Evolutionary conservation across 2,113 vertebrate species (phyloP), one percentile per base, ranked within the genome.

Genomic region (Cathartes aura): DNA sequence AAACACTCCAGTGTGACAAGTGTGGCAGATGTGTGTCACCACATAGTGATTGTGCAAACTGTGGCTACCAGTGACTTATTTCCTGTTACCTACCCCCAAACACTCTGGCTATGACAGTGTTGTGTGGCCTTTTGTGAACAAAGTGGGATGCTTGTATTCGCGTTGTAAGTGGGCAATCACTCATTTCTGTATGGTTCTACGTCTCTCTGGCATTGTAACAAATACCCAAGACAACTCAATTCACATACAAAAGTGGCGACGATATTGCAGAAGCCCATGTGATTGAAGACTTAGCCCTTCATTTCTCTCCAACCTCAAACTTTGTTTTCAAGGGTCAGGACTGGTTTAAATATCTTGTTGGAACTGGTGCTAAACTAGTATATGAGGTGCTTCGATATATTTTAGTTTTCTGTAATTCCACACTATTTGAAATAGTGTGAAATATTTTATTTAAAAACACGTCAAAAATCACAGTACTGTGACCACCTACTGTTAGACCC

Each of bases 361-460:
- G 73, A 95, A 93, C 48, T 91, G 94, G 91, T 97, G 97, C 96
- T 98, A 93, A 94, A 86, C 30, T 50, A 92, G 80, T 93, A 91
- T 15, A 43, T 7, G 9, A 89, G 94, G 93, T 97, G 95, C 95
- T 97, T 90, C 58, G 90, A 95, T 50, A 2, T 47, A 68, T 82
- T 93, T 85, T 56, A 75, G 12, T 58, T 91, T 83, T 80, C 70
- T 82, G 16, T 56, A 82, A 89, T 80, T 66, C 50, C 75, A 81
- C 26, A 34, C 53, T 79, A 29, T 32, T 26, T 67, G 24, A 87
- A 90, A 83, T 15, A 55, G 82, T 13, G 24, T 62, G 27, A 59
- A 85, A 24, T 36, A 45, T 3, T 63, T 66, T 62, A 76, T 38
- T 92, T 87, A 27, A 87, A 90, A 72, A 72, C 8, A n/a, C 5